Percentiles rank a stretch among this genome's conserved stretches.
phyloP scores from a whole-genome alignment of 2,888 invertebrate genomes.

The Zootermopsis nevadensis region DNA sequence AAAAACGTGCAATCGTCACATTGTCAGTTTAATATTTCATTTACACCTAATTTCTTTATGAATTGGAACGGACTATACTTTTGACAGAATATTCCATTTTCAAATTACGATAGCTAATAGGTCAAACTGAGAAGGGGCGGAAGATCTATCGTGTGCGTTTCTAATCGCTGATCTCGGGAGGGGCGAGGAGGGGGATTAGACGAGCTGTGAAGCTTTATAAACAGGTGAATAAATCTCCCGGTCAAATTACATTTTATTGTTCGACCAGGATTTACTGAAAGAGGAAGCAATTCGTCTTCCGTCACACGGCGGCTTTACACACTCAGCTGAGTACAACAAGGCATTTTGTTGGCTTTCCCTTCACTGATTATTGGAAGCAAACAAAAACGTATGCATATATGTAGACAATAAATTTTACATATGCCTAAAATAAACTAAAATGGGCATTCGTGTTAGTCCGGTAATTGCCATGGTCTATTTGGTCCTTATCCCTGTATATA shows the following conservation, averaged over 20 bases:
- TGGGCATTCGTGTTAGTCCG: too few relatives aligned
- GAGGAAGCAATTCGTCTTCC: slow-evolving; percentile 25
- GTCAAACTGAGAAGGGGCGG: neutral
- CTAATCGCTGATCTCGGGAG: neutral
- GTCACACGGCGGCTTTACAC: neutral
- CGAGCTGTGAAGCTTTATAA: slow-evolving; percentile 28
- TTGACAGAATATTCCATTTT: slow-evolving; percentile 16
- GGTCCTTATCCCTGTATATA: too few relatives aligned
- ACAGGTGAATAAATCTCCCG: slow-evolving; percentile 44
- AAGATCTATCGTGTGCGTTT: slow-evolving; percentile 22
- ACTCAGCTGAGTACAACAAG: neutral
- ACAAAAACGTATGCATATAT: neutral
- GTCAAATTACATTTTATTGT: slow-evolving; percentile 49
- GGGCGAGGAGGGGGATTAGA: neutral
- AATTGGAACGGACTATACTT: neutral
- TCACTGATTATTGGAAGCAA: neutral
- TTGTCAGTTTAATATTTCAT: neutral
- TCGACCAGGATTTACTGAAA: slow-evolving; percentile 22
- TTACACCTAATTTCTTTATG: neutral
- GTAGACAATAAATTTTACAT: too few relatives aligned
- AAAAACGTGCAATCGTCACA: too few relatives aligned
- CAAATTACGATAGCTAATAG: slow-evolving; percentile 23
- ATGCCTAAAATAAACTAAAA: too few relatives aligned
- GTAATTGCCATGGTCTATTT: too few relatives aligned
- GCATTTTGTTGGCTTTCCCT: neutral